Percentiles rank a stretch among this genome's conserved stretches.
phyloP scores from a whole-genome alignment of 1,140 invertebrate species.

The Bilobella aurantiaca region DNA sequence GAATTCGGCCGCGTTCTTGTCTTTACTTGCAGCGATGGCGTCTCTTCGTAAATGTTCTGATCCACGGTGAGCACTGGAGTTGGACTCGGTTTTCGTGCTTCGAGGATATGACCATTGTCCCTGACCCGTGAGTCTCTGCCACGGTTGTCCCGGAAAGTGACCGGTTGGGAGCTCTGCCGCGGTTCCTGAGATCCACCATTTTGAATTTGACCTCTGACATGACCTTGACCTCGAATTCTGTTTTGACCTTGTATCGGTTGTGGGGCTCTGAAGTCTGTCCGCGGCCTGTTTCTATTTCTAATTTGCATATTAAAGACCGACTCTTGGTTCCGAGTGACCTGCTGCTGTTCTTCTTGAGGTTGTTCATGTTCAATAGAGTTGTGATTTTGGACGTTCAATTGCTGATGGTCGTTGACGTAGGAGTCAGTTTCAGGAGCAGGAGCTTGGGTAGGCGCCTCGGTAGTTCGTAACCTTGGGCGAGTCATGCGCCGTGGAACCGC shows the following conservation, averaged over 20 bases:
- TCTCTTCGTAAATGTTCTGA: background rate
- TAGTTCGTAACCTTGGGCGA: background rate
- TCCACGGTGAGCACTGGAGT: background rate
- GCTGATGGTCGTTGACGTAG: background rate
- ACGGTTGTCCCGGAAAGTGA: background rate
- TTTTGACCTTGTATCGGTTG: no score
- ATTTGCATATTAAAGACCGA: background rate
- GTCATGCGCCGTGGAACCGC: background rate
- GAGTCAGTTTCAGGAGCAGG: conserved; percentile 15
- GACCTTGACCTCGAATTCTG: background rate
- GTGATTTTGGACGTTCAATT: background rate
- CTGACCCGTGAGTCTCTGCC: no score
- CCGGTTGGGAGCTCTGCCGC: background rate
- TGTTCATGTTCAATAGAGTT: conserved; percentile 1
- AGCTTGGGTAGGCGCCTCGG: background rate
- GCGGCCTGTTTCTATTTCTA: no score
- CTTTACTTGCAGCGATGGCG: background rate
- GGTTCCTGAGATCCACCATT: background rate
- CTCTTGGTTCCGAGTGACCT: no score
- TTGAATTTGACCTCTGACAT: background rate
- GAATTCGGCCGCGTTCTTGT: background rate
- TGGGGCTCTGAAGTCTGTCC: no score
- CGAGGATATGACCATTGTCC: no score
- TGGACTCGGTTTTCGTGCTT: background rate
- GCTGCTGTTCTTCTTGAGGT: background rate